Conservation (phyloP, 2,888 invertebrate species). For the Pristionchus entomophagus region DNA sequence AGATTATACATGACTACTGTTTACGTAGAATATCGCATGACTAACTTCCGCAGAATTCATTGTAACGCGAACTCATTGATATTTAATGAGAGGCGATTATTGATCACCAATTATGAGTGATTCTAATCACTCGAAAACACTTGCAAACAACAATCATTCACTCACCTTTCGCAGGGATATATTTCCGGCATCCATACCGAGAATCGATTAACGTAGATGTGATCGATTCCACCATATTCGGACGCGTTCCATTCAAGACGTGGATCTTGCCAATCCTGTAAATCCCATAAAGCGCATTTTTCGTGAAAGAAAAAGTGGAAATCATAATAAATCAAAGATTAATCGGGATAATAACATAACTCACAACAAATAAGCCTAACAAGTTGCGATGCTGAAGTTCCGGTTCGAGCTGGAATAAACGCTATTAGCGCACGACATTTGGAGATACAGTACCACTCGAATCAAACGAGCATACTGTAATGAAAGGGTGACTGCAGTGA, state of each 20-base stretch:
- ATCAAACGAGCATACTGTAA: slow-evolving; percentile 43
- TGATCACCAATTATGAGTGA: no score
- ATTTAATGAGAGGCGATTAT: no score
- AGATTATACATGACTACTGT: neutral
- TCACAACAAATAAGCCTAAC: slow-evolving; percentile 10
- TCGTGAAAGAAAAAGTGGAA: no score
- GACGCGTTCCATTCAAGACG: slow-evolving; percentile 40
- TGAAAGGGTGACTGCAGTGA: neutral
- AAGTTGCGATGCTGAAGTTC: slow-evolving; percentile 34
- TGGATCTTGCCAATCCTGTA: slow-evolving; percentile 36
- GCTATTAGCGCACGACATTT: neutral
- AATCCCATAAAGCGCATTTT: no score
- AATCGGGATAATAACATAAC: neutral
- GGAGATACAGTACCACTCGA: neutral
- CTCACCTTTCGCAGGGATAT: slow-evolving; percentile 39
- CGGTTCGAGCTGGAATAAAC: slow-evolving; percentile 24
- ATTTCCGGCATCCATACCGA: slow-evolving; percentile 34
- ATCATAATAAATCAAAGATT: neutral
- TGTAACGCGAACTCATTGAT: no score
- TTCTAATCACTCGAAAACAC: no score
- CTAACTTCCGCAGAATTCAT: no score
- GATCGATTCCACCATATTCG: slow-evolving; percentile 41
- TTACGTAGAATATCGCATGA: no score
- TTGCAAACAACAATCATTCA: neutral
- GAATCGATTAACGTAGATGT: slow-evolving; percentile 36